A percentile compares a stretch with the other conserved stretches of the same genome.
Conservation (phyloP, 2,888 invertebrate genomes). For the Pseudococcus viburni region DNA sequence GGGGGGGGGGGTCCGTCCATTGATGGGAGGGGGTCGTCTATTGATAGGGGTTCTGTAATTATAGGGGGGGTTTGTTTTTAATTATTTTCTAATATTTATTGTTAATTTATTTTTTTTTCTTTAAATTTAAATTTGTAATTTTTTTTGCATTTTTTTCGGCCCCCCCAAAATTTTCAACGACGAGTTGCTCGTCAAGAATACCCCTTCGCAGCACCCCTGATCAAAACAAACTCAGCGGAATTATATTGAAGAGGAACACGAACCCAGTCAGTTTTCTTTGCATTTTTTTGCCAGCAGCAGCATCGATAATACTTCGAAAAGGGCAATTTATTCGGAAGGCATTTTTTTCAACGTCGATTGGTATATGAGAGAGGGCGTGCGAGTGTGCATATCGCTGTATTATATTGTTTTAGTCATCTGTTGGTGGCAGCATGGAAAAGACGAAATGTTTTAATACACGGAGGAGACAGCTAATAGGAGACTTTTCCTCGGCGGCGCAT, state of each 20-base stretch:
- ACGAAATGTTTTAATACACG: conserved; percentile 16
- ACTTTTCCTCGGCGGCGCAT: not conserved
- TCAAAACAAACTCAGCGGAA: too few species aligned
- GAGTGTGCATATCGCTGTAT: conserved; percentile 5
- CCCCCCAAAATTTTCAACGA: too few species aligned
- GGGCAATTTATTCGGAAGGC: not conserved
- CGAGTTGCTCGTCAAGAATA: too few species aligned
- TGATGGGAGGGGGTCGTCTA: too few species aligned
- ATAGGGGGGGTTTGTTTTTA: too few species aligned
- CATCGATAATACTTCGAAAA: not conserved
- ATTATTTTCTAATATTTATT: too few species aligned
- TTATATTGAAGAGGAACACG: not conserved
- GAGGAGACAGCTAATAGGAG: not conserved
- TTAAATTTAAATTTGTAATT: too few species aligned
- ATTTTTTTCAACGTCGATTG: not conserved
- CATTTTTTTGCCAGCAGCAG: not conserved
- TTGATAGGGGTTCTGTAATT: too few species aligned
- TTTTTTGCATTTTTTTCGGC: too few species aligned
- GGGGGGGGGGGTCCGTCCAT: too few species aligned
- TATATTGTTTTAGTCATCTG: conserved; percentile 56
- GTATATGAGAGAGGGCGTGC: conserved; percentile 26
- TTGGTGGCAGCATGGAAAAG: conserved; percentile 48
- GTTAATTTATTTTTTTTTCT: too few species aligned
- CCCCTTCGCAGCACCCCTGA: too few species aligned
- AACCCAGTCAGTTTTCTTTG: not conserved